Percentiles rank a stretch among this genome's conserved stretches.
These are phyloP conservation scores for Epinephelus lanceolatus DNA, from an alignment of 2,113 vertebrate genomes.

Conservation along the genomic window DNA sequence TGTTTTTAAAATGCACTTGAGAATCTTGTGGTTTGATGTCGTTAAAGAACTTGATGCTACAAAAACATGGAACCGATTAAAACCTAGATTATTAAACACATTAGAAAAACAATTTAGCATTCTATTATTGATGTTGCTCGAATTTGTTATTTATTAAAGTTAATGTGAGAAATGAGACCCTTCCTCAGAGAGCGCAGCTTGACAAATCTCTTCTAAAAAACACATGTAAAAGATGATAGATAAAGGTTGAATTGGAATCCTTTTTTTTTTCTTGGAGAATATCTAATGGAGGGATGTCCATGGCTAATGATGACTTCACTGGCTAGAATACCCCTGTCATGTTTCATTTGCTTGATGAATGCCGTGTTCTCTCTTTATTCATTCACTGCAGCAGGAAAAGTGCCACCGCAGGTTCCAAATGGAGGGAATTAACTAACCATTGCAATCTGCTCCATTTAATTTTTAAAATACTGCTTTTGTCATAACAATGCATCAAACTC, in stretches of 20 bases:
- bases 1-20: not conserved
- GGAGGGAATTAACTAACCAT: conserved; percentile 38
- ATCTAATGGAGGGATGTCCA: conserved; percentile 7
- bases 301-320: conserved; percentile 33
- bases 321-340: conserved; percentile 30
- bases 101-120: not conserved
- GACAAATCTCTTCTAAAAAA: conserved; percentile 5
- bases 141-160: not conserved
- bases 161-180: not conserved
- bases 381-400: not conserved
- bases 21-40: not conserved
- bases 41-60: not conserved
- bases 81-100: not conserved
- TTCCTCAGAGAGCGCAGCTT: not conserved
- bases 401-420: not conserved
- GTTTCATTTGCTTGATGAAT: conserved; percentile 54
- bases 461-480: conserved; percentile 10
- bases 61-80: not conserved
- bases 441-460: conserved; percentile 16
- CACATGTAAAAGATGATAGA: not conserved
- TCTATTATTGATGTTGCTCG: not conserved
- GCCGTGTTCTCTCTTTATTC: not conserved
- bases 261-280: not conserved
- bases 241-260: not conserved
- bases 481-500: not conserved